Conservation (phyloP, 1,140 invertebrate genomes). For the Trachelipus rathkii region DNA sequence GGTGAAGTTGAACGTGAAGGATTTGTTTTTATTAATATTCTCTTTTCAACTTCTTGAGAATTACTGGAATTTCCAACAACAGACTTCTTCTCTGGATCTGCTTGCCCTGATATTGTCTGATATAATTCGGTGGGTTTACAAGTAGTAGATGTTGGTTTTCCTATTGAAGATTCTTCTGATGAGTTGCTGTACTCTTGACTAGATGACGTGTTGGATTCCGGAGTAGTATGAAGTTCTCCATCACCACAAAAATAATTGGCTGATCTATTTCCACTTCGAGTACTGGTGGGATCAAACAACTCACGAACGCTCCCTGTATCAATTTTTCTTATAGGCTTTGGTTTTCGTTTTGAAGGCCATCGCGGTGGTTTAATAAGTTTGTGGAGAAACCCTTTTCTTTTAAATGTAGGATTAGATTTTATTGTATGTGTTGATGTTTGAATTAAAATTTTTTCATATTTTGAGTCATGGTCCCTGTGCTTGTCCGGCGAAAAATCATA, state of each 20-base stretch:
- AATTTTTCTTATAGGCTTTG: constrained; percentile 18
- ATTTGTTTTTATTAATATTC: constrained; percentile 25
- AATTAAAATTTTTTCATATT: constrained; percentile 23
- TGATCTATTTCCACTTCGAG: constrained; percentile 47
- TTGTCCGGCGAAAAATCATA: constrained; percentile 38
- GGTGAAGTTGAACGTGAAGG: constrained; percentile 11
- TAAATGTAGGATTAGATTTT: constrained; percentile 17
- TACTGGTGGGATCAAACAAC: constrained; percentile 41
- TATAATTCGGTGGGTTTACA: constrained; percentile 27
- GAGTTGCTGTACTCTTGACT: constrained; percentile 45
- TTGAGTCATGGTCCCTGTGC: constrained; percentile 34
- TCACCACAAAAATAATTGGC: constrained; percentile 25
- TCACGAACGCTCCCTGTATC: constrained; percentile 31
- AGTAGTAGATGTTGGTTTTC: constrained; percentile 34
- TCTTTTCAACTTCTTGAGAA: constrained; percentile 1
- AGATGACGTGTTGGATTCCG: constrained; percentile 43
- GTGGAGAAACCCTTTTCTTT: constrained; percentile 48
- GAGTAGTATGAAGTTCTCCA: constrained; percentile 35
- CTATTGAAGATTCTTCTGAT: constrained; percentile 40
- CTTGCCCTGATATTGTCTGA: constrained; percentile 10
- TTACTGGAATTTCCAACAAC: background rate
- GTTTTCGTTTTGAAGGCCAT: constrained; percentile 49
- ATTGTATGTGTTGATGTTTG: background rate
- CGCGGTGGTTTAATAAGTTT: constrained; percentile 48
- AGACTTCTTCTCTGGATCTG: background rate